Percentiles rank a stretch among this genome's conserved stretches.
Conservation (phyloP, 35 echinoderm and acorn worm genomes). For the Diadema setosum region DNA sequence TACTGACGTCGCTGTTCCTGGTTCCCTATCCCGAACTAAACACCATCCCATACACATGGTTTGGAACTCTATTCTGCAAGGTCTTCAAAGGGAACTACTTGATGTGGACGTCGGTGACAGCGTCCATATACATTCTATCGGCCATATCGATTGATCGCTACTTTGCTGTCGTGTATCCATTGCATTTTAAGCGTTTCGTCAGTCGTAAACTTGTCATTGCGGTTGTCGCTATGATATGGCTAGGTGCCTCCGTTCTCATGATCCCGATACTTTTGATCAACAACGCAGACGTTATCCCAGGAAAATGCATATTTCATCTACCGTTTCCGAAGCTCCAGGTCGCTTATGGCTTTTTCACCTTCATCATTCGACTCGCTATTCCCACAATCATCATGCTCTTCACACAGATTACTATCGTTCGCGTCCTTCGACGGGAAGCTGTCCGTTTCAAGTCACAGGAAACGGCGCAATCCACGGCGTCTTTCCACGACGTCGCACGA, state of each 20-base stretch:
- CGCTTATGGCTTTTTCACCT: not conserved
- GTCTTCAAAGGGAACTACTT: not conserved
- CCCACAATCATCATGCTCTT: not conserved
- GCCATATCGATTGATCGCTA: not conserved
- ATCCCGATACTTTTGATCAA: not conserved
- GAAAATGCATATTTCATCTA: not conserved
- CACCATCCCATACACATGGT: not conserved
- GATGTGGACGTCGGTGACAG: not conserved
- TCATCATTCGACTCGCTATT: not conserved
- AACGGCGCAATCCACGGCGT: not conserved
- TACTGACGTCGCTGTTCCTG: not conserved
- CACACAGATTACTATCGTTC: not conserved
- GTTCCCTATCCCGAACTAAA: not conserved
- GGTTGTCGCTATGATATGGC: not conserved
- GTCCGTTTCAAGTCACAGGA: not conserved
- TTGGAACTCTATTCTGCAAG: not conserved
- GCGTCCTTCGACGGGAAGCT: not conserved
- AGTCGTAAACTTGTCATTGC: not conserved
- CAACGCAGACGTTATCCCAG: not conserved
- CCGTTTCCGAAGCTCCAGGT: not conserved
- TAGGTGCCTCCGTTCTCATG: not conserved
- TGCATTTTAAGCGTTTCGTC: not conserved
- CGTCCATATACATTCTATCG: not conserved
- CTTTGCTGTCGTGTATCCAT: not conserved
- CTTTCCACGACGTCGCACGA: not conserved